Evolutionary conservation across 2,888 invertebrate species (phyloP), one percentile per base, ranked within the genome.

Genomic region (Xestobium rufovillosum): DNA sequence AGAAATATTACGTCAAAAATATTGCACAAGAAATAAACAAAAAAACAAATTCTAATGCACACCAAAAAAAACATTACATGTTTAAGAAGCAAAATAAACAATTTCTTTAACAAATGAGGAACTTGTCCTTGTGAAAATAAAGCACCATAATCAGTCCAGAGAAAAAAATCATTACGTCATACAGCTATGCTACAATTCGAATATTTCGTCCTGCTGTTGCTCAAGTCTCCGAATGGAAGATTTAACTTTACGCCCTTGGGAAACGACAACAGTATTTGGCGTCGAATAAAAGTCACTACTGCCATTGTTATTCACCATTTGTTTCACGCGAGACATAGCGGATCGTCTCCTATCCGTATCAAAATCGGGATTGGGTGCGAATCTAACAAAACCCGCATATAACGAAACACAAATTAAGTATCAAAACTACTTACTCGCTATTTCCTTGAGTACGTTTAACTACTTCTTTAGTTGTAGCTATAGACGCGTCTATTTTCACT

Each of bases 171-270:
- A 15, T n/a, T 32, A 26, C 33, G 25, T 25, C 14, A 12, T 34
- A 12, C 10, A 12, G n/a, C n/a, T 33, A 63, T 76, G 83, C 83
- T 89, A 90, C 81, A 90, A 83, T 68, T 90, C 87, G 65, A 89
- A 91, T 60, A 90, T 76, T 62, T 90, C 89, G 55, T 91, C 90
- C 60, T 90, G 89, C 57, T 84, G 79, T 53, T 83, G 75, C 67
- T 89, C 87, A 46, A 88, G 73, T 55, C 84, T 78, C 61, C 83
- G 80, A 47, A 90, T 66, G 3, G 89, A 89, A 46, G 78, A 82
- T 60, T 82, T 80, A 14, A 90, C 81, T 54, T 80, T 78, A 48
- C 80, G 76, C 23, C 87, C 84, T 62, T 87, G 86, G 25, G 87
- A 85, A 56, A 86, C 79, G 19, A 85, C 78, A 14, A 81, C 71